phyloP scores from a whole-genome alignment of 2,797 vertebrate species.

The Sylvilagus floridanus region DNA sequence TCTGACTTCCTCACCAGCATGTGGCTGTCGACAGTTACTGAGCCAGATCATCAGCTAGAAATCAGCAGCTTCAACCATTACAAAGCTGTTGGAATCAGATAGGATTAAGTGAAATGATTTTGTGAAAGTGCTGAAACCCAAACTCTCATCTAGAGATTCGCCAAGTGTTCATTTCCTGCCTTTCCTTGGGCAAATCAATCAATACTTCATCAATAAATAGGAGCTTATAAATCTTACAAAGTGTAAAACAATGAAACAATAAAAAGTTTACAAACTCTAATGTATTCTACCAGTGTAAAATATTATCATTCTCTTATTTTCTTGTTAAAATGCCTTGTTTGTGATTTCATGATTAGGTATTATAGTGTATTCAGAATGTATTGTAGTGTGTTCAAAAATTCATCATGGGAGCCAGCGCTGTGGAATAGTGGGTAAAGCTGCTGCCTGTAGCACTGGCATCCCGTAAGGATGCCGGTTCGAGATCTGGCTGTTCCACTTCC shows the following conservation, averaged over 20 bases:
- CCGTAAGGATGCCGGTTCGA: no score
- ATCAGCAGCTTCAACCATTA: not conserved
- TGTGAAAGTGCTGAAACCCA: not conserved
- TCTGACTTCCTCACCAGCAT: not conserved
- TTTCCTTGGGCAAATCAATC: not conserved
- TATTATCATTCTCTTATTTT: not conserved
- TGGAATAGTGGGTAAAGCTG: no score
- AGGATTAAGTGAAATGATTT: constrained; percentile 51
- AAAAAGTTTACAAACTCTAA: not conserved
- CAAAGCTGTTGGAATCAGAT: constrained; percentile 5
- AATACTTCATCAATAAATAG: constrained; percentile 19
- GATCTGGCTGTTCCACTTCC: no score
- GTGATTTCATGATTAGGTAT: not conserved
- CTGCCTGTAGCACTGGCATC: no score
- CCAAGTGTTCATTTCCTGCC: constrained; percentile 5
- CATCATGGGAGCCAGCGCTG: no score
- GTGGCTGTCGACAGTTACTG: not conserved
- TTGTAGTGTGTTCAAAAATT: not conserved
- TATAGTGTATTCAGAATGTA: not conserved
- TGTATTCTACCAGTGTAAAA: not conserved
- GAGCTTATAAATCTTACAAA: not conserved
- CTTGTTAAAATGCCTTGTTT: not conserved
- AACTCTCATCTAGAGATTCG: not conserved
- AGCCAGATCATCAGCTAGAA: constrained; percentile 13
- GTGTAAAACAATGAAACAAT: constrained; percentile 22